Percentiles rank a stretch among this genome's conserved stretches.
phyloP scores from a whole-genome alignment of 2,797 vertebrate species.

The Chelmon rostratus region DNA sequence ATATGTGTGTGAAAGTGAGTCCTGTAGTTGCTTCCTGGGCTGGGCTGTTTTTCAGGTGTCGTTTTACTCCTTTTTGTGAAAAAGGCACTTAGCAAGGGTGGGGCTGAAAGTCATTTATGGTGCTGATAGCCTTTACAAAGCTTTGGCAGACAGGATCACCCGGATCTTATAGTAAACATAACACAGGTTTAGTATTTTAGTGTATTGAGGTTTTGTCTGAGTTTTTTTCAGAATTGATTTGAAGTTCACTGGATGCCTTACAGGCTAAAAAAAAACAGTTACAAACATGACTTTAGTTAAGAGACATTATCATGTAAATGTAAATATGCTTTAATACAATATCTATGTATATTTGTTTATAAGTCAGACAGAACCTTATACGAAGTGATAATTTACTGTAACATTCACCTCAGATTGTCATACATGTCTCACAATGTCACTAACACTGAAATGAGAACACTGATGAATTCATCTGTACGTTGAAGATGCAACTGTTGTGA shows the following conservation, averaged over 20 bases:
- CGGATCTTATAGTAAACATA: not conserved
- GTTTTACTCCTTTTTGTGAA: slow-evolving; percentile 61
- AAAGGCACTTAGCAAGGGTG: slow-evolving; percentile 8
- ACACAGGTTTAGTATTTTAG: not conserved
- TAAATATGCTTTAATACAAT: not conserved
- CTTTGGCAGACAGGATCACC: not conserved
- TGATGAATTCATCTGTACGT: not conserved
- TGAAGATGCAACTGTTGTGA: not conserved
- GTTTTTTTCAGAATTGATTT: no score
- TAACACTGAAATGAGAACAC: not conserved
- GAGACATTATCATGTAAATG: not conserved
- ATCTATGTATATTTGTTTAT: not conserved
- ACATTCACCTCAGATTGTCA: not conserved
- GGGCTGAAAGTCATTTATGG: slow-evolving; percentile 30
- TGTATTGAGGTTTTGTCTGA: not conserved
- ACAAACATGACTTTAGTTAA: not conserved
- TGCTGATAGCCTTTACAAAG: slow-evolving; percentile 18
- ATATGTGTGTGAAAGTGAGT: slow-evolving; percentile 28
- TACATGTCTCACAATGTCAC: not conserved
- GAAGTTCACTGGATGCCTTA: no score
- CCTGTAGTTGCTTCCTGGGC: slow-evolving; percentile 24
- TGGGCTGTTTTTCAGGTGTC: slow-evolving; percentile 61
- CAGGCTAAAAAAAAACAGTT: no score
- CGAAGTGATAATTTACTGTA: not conserved
- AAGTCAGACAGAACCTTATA: not conserved